Evolutionary conservation across 23 tunicate species (phyloP), one percentile per base, ranked within the genome.

Genomic region (Trididemnum clinides): DNA sequence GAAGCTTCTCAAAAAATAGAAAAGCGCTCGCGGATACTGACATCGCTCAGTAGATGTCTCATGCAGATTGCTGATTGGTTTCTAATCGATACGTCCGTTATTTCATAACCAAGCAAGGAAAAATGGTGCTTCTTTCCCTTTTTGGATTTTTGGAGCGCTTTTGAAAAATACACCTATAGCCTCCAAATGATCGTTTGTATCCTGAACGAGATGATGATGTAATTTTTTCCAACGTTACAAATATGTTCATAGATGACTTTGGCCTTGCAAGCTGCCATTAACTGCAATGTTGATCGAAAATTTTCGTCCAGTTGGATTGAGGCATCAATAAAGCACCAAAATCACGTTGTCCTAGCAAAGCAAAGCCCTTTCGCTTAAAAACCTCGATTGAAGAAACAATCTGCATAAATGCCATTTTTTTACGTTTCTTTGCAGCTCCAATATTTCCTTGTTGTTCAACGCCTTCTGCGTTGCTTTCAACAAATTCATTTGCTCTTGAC

Each of bases 281-380:
- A 59, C 21, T 59, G 69, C 69, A 59, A 59, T 12, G 27, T 59
- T 59, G 69, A 22, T 59, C 69, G 69, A 59, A 59, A 59, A 59
- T 59, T 19, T 59, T 21, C 69, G 69, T 12, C 26, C 26, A 21
- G 4, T 21, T 26, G 5, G 69, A 21, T 21, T 59, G 69, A 59
- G 27, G 69, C 69, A 59, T 59, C 23, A 15, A 26, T 21, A 59
- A 59, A 21, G 22, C 27, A 59, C 69, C 69, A 59, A 59, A 59
- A 59, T 59, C 27, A 59, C 69, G 69, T 4, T 59, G 23, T 59
- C 69, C 69, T 19, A 22, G 69, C 69, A 59, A 21, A 59, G 69
- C 27, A 59, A 59, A 26, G 69, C 27, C 69, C 69, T 12, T 12
- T 12, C 26, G 69, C 69, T 26, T 26, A 22, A 59, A 59, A 59